Evolutionary conservation across 2,797 vertebrate species (phyloP), one percentile per base, ranked within the genome.

Genomic region (Galagoides demidoff): DNA sequence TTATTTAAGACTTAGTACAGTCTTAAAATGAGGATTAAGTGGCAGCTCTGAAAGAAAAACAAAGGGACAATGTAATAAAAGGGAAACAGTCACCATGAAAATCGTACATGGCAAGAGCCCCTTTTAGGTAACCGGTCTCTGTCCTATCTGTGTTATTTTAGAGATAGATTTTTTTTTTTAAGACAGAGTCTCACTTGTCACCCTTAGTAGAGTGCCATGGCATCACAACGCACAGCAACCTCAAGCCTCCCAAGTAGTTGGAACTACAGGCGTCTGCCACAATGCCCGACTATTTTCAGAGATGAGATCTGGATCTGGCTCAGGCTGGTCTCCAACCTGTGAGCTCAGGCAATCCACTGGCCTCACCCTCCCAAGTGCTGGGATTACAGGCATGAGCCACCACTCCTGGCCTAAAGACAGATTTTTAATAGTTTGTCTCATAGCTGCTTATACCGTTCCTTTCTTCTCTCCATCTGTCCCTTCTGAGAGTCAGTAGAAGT

Each of bases 1-100:
- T 64, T 82, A 70, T 39, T 39, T 20, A 83, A 68, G 43, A 74
- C 9, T 78, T 59, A 66, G 63, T 85, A 37, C 16, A 82, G 55
- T 68, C 66, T 88, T 79, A 95, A 95, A 85, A 68, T 31, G 81
- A 76, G 45, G 85, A 61, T 16, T 59, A 57, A 85, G 64, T 73
- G 17, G 34, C 7, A 59, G 81, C 25, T 73, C 89, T 85, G 57
- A 85, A 52, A 93, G 45, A 74, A 64, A 88, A 74, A 92, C 74
- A 37, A 74, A 64, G n/a, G 31, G 17, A 39, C 68, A 3, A 63
- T 57, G 25, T 55, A 34, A 74, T 43, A 49, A 63, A 39, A 79
- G 49, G 25, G 49, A 86, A 82, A 73, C 0, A 14, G 70, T 85
- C 27, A 63, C 37, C 45, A 23, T 34, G 19, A 85, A 83, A 43